Evolutionary conservation across 2,113 vertebrate species (phyloP), one percentile per base, ranked within the genome.

Genomic region (Mormyrus lacerda): DNA sequence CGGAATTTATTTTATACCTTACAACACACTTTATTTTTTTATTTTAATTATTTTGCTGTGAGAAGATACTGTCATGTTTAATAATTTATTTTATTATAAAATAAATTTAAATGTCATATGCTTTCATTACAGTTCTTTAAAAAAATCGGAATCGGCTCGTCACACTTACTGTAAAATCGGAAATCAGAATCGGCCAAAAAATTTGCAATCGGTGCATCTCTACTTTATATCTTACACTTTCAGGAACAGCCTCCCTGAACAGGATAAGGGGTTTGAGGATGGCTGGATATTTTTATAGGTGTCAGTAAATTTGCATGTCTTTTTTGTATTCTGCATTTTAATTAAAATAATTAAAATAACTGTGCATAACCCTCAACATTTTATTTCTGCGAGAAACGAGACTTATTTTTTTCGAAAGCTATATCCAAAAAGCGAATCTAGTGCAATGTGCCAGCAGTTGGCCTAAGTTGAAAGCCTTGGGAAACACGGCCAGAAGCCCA

Each of bases 401-500:
- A 10, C 10, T 13, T 45, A 76, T 73, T 35, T 76, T 35, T 76
- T 10, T 31, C 24, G 10, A 88, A 69, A 69, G 24, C 11, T 50
- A 39, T 88, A 88, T 50, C 47, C 50, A 39, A 15, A 51, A 83
- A 89, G 73, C 50, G 27, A 42, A 10, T 4, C 10, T 19, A 82
- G 44, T 17, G 27, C 42, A 2, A 50, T 17, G 50, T 55, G 42
- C 47, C 35, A 42, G 19, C 65, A 13, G 10, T n/a, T 55, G 47
- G 69, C 88, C n/a, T 35, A 58, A 79, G 61, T n/a, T 82, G 45
- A 47, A 69, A 76, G 44, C 19, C 45, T 35, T 3, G 44, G 69
- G 24, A 88, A 35, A 35, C 1, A 8, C 50, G 84, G 73, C 73
- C 85, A 89, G 55, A 55, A 91, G 73, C 50, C 51, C 10, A 89